Conservation (phyloP, 2,888 invertebrate genomes). For the Hydrotaea cyrtoneurina region DNA sequence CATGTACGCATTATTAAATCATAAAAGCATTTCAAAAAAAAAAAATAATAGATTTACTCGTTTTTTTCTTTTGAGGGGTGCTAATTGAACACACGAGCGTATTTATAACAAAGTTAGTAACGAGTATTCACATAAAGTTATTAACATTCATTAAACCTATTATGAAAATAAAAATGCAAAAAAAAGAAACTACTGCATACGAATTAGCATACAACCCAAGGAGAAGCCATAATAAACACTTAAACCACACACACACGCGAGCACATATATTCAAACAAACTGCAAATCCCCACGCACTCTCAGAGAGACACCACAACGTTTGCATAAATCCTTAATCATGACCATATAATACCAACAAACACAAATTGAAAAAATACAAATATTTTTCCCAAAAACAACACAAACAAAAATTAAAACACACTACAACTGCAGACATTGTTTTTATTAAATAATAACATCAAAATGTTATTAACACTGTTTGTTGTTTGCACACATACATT, state of each 20-base stretch:
- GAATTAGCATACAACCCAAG: too few relatives aligned
- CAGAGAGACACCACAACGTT: neutral
- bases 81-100: neutral
- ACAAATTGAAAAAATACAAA: conserved; percentile 1
- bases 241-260: too few relatives aligned
- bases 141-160: conserved; percentile 25
- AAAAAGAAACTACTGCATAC: neutral
- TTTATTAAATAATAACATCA: conserved; percentile 14
- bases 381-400: neutral
- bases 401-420: neutral
- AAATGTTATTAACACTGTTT: conserved; percentile 22
- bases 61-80: neutral
- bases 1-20: too few relatives aligned
- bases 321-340: conserved; percentile 25
- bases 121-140: conserved; percentile 23
- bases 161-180: conserved; percentile 4
- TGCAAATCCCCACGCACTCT: neutral
- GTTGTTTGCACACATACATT: neutral
- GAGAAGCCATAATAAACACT: too few relatives aligned
- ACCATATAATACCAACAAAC: neutral
- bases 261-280: neutral
- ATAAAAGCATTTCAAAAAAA: conserved; percentile 3
- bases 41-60: conserved; percentile 5
- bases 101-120: neutral
- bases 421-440: neutral